Evolutionary conservation across 53 echinoderm and acorn worm species (phyloP).

Genomic region (Stichopus horrens): DNA sequence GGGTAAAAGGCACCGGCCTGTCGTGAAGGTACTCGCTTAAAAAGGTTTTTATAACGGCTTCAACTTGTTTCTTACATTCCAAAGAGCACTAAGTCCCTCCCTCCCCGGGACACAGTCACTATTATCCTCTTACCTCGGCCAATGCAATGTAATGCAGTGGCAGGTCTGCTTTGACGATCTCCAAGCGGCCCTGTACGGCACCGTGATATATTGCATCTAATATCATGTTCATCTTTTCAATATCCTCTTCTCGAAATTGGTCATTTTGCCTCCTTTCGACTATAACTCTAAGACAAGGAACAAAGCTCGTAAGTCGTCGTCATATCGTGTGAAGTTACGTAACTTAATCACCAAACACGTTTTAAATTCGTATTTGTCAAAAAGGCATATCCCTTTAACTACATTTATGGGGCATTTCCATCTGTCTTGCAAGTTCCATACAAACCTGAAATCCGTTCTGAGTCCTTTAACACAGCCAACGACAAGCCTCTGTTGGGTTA

Average conservation of each 20-base stretch:
- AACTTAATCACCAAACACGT: neutral
- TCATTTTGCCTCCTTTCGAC: slow-evolving; percentile 44
- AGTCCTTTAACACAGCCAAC: slow-evolving; percentile 91
- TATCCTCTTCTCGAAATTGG: slow-evolving; percentile 64
- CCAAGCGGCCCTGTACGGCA: slow-evolving; percentile 68
- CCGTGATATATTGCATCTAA: slow-evolving; percentile 68
- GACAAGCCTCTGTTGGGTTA: slow-evolving; percentile 70
- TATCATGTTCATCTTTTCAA: slow-evolving; percentile 66
- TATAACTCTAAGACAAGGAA: neutral
- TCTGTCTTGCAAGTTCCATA: neutral
- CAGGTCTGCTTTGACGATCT: slow-evolving; percentile 80
- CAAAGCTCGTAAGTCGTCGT: too few relatives aligned
- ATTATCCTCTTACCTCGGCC: slow-evolving; percentile 60
- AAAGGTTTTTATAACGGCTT: too few relatives aligned
- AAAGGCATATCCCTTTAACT: too few relatives aligned
- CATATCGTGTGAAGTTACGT: too few relatives aligned
- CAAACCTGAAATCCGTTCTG: slow-evolving; percentile 87
- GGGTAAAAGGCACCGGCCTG: too few relatives aligned
- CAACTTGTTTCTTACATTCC: too few relatives aligned
- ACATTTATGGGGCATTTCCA: too few relatives aligned
- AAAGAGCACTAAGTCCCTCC: too few relatives aligned
- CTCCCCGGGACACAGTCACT: neutral
- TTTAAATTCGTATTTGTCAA: too few relatives aligned
- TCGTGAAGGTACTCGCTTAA: too few relatives aligned
- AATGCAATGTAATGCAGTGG: slow-evolving; percentile 84